A percentile compares a stretch with the other conserved stretches of the same genome.
These are phyloP conservation scores for Bubalus kerabau DNA, from an alignment of 2,113 vertebrate genomes.

Conservation along the genomic window DNA sequence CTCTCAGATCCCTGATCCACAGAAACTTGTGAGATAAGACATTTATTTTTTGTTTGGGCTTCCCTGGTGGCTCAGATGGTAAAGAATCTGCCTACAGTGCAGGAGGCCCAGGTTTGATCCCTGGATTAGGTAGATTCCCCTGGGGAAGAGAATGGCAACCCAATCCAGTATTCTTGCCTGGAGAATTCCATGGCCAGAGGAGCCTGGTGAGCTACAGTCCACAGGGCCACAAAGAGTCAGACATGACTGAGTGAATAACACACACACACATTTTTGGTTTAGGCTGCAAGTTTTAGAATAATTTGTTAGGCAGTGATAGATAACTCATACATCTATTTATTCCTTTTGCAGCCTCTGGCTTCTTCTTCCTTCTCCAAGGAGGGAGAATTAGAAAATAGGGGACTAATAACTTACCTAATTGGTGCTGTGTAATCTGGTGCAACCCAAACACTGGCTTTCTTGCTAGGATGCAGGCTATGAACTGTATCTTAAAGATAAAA, in stretches of 20 bases:
- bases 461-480: not conserved
- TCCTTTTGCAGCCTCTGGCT: not conserved
- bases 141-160: not conserved
- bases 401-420: not conserved
- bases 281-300: not conserved
- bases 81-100: not conserved
- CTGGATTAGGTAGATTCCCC: not conserved
- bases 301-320: not conserved
- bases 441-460: not conserved
- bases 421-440: not conserved
- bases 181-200: not conserved
- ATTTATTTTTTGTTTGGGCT: not conserved
- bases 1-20: not conserved
- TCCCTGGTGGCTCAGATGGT: not conserved
- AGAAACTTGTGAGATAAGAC: not conserved
- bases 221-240: not conserved
- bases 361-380: not conserved
- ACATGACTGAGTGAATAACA: not conserved
- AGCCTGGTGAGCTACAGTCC: not conserved
- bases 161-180: not conserved
- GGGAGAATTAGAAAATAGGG: not conserved
- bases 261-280: not conserved
- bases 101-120: not conserved
- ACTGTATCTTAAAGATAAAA: not conserved
- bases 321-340: not conserved